Base-by-base conservation (phyloP, 2,113 vertebrate genomes). In the Notechis scutatus region DNA sequence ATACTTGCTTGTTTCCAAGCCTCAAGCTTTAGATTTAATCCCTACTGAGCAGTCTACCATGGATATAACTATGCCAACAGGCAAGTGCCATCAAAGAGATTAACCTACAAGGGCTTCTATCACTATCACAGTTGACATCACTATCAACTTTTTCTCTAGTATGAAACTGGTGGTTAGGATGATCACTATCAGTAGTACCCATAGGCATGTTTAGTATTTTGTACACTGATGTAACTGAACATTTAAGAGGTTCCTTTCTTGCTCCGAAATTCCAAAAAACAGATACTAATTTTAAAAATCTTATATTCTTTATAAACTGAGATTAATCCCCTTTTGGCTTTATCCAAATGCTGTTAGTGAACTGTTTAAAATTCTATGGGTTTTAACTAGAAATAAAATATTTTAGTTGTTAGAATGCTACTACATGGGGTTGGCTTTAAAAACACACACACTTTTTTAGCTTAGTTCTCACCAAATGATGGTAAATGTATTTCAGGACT, bases 11-110 rank as follows among this genome's bases (percentile, higher is more conserved):
- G 45, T 52, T 93, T 93, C 90, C 92, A 93, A 69, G 56, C 34
- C n/a, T 56, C 89, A 93, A 64, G n/a, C 89, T 93, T 87, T 93
- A 64, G n/a, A 47, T 87, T 90, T 93, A 90, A 93, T 90, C 52
- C 56, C 45, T 56, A 93, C 20, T 18, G n/a, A 93, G 89, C n/a
- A 64, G 45, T 11, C 89, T 90, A 34, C 50, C 87, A 18, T 89
- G 52, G 87, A 34, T 88, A 89, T 54, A 92, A 74, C 50, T 45
- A 92, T n/a, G 26, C 34, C 52, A 92, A 92, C n/a, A 55, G 55
- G 92, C 61, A 92, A 89, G 61, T 92, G n/a, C 54, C 69, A 50
- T 52, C 57, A 57, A 54, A 90, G 54, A 90, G 12, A 21, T 45
- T 56, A 90, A 87, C 45, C 74, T 90, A 23, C 14, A 93, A 87